Evolutionary conservation across 2,888 invertebrate genomes (phyloP).

Genomic region (Octonoba sinensis): DNA sequence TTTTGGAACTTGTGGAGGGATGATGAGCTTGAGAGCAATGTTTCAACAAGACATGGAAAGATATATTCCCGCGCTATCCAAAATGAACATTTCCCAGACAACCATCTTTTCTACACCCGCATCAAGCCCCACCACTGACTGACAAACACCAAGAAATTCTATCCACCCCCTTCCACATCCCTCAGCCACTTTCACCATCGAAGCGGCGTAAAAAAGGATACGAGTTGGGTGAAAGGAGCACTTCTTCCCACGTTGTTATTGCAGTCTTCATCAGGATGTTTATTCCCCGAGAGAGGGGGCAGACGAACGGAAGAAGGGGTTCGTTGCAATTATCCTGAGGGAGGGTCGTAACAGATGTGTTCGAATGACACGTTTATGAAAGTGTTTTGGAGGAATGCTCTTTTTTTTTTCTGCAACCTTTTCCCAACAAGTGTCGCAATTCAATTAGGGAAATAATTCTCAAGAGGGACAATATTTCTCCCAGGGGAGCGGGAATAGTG

Average conservation of each 20-base stretch:
- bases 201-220: slow-evolving; percentile 9
- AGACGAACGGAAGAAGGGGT: neutral
- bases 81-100: slow-evolving; percentile 15
- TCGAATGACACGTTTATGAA: slow-evolving; percentile 6
- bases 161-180: slow-evolving; percentile 20
- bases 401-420: neutral
- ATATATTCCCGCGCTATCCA: neutral
- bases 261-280: slow-evolving; percentile 53
- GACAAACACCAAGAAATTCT: slow-evolving; percentile 27
- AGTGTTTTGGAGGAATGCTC: slow-evolving; percentile 4
- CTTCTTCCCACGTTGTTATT: slow-evolving; percentile 57
- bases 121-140: slow-evolving; percentile 33
- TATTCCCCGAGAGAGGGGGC: slow-evolving; percentile 13
- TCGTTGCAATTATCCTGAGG: no score
- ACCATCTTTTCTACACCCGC: slow-evolving; percentile 17
- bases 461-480: no score
- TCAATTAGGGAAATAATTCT: no score
- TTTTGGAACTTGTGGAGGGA: no score
- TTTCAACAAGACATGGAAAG: slow-evolving; percentile 13
- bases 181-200: slow-evolving; percentile 14
- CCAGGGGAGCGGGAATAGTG: no score
- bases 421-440: no score
- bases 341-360: slow-evolving; percentile 48
- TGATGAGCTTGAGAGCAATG: neutral
- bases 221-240: neutral